Evolutionary conservation across 92 coral and sea anemone genomes (phyloP).

Genomic region (Porites lobata): DNA sequence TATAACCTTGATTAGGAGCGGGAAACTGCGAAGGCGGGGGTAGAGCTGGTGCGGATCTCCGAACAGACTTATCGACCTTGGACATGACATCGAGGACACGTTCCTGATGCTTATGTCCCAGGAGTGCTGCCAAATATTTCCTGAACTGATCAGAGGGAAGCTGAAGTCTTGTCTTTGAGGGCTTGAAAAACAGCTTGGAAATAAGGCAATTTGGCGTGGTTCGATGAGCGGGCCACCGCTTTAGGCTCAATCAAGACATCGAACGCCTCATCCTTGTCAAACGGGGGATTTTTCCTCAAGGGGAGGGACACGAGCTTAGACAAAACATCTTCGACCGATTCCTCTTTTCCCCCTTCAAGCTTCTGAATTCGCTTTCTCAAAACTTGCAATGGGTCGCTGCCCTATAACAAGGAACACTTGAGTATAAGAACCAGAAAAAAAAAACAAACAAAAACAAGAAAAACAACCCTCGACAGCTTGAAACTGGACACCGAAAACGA

Average conservation of each 20-base stretch:
- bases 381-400: no score
- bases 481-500: no score
- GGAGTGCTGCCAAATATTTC: neutral
- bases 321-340: no score
- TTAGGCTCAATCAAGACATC: neutral
- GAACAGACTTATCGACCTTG: neutral
- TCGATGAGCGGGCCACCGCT: neutral
- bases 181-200: slow-evolving; percentile 12
- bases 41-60: no score
- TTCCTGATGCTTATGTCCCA: neutral
- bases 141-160: neutral
- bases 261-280: neutral
- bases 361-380: no score
- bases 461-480: no score
- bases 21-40: no score
- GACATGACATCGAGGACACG: slow-evolving; percentile 13
- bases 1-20: neutral
- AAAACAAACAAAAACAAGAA: no score
- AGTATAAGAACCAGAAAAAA: no score
- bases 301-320: no score
- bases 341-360: no score
- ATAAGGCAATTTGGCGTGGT: slow-evolving; percentile 9
- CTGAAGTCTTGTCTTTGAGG: neutral
- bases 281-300: neutral
- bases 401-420: no score